Base-by-base conservation (phyloP, 2,113 vertebrate species). In the Pogonocichla stellata region DNA sequence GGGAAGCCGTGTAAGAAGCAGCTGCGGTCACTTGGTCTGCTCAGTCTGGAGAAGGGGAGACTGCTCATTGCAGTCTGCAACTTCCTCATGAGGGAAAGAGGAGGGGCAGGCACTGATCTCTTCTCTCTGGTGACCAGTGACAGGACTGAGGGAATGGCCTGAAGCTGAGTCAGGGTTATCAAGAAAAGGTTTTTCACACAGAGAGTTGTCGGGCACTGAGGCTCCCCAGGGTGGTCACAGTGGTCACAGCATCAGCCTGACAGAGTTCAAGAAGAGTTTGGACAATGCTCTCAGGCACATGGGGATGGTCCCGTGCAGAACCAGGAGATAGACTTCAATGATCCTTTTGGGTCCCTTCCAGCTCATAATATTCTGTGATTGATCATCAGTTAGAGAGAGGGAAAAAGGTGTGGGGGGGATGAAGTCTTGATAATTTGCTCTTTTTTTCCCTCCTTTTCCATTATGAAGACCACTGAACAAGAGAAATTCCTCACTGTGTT, bases 1-100 rank as follows among this genome's bases (percentile, higher is more conserved):
- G 1, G 10, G 6, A 54, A 62, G 16, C 16, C 1, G 0, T 9
- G 3, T 34, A 24, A 54, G 8, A 19, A 62, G 31, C 4, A 2
- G 31, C 6, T 80, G 75, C 64, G 6, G 9, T 25, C 24, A 14
- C 25, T 34, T 31, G 29, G 20, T 31, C 6, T 47, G 13, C 34
- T 79, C 40, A 62, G 34, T 8, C 74, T 42, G 42, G 29, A 56
- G 31, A 25, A 57, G 57, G 48, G 29, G 29, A 64, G 57, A 72
- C 34, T 48, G 57, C 19, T 22, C 57, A 56, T 2, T 2, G 3
- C 8, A 47, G 11, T 31, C 31, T 72, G 19, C 14, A 80, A 2
- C 25, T 57, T 80, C 50, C 20, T 72, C 3, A 0, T 16, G 43
- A 42, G 12, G 31, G 18, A 22, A 57, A 80, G 18, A 33, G 15